These are phyloP conservation scores for Caenorhabditis sp. DNA, from an alignment of 2,888 invertebrate genomes.

Conservation along the genomic window DNA sequence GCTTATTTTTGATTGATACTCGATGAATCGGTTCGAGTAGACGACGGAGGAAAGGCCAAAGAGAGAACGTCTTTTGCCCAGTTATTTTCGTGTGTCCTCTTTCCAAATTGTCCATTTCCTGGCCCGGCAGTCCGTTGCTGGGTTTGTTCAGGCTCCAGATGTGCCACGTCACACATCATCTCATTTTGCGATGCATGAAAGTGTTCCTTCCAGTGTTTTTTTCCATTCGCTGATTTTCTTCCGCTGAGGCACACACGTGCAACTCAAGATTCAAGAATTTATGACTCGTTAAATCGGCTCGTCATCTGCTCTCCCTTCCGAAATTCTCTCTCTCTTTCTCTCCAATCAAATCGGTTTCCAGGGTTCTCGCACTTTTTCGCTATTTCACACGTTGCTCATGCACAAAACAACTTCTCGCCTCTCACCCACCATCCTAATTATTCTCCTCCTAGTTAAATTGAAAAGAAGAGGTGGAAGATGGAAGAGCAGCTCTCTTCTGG, in stretches of 20 bases:
- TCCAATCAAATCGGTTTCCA: constrained; percentile 15
- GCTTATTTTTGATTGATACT: constrained; percentile 51
- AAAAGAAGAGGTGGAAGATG: neutral
- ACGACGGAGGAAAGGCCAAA: too few relatives aligned
- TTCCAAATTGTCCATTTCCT: constrained; percentile 44
- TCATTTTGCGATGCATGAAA: constrained; percentile 42
- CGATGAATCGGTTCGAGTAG: constrained; percentile 44
- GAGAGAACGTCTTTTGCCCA: constrained; percentile 26
- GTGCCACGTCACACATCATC: constrained; percentile 11
- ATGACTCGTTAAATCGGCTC: constrained; percentile 20
- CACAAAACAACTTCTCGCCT: neutral
- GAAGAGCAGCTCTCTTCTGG: neutral
- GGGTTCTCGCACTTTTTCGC: constrained; percentile 4
- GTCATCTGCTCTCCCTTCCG: neutral
- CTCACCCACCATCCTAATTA: constrained; percentile 21
- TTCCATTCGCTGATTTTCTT: constrained; percentile 15
- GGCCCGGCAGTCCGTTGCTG: neutral
- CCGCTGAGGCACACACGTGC: constrained; percentile 28
- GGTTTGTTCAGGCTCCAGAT: neutral
- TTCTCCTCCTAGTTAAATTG: constrained; percentile 2
- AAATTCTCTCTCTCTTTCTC: too few relatives aligned
- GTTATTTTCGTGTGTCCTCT: constrained; percentile 14
- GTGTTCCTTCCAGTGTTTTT: constrained; percentile 16
- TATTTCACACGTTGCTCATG: constrained; percentile 13
- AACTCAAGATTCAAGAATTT: constrained; percentile 7